Evolutionary conservation across 2,113 vertebrate species (phyloP).

Genomic region (Danionella cerebrum): DNA sequence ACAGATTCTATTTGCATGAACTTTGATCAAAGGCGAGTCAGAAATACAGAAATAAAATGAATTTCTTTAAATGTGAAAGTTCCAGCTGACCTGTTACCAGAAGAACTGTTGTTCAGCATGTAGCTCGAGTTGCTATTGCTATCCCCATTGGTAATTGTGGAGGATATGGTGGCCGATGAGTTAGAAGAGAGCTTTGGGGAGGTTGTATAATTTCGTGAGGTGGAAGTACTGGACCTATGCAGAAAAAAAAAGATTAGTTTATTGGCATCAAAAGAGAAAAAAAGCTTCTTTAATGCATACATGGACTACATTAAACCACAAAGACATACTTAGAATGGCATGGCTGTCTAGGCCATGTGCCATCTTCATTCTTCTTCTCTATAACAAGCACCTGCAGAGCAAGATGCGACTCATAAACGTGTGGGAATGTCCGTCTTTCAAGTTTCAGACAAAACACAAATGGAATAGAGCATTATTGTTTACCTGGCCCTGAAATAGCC

Average conservation of each 20-base stretch:
- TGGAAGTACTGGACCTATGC: conserved; percentile 81
- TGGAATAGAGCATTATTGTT: not conserved
- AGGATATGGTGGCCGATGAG: conserved; percentile 77
- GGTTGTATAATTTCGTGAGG: conserved; percentile 90
- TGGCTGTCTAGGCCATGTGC: conserved; percentile 86
- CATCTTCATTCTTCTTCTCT: conserved; percentile 92
- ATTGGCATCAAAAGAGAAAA: not conserved
- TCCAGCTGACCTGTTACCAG: conserved; percentile 67
- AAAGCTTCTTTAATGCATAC: not conserved
- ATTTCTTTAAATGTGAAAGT: not conserved
- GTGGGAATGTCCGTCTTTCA: not conserved
- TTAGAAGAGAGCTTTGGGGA: conserved; percentile 87
- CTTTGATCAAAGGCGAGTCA: no score
- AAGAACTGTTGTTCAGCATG: conserved; percentile 79
- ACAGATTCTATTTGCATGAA: no score
- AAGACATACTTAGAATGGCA: conserved; percentile 75
- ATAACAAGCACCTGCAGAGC: conserved; percentile 83
- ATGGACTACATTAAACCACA: not conserved
- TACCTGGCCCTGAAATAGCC: conserved; percentile 94
- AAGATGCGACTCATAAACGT: not conserved
- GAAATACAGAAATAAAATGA: no score
- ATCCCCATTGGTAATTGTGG: conserved; percentile 87
- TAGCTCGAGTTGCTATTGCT: conserved; percentile 77
- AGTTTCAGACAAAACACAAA: not conserved
- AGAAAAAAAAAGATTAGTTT: conserved; percentile 17